These are phyloP conservation scores for Imbricaverruca yamaguchii DNA, from an alignment of 2,888 invertebrate species.

Conservation along the genomic window DNA sequence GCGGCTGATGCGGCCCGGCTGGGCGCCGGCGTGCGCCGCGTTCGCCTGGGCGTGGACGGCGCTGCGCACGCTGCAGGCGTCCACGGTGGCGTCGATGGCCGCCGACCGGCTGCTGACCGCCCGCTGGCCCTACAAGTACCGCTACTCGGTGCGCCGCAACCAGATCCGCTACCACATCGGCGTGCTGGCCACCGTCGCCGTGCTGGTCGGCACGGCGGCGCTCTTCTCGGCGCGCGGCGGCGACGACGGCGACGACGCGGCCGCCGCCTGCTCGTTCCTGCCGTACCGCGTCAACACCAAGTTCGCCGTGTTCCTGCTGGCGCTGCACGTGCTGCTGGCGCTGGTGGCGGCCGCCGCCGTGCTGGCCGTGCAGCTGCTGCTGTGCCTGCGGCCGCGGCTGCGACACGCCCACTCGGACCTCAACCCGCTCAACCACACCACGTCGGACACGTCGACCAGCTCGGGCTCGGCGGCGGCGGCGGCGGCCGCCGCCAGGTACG, in stretches of 20 bases:
- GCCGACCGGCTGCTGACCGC: constrained; percentile 45
- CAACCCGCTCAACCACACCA: constrained; percentile 15
- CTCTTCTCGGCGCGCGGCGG: constrained; percentile 42
- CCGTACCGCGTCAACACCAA: constrained; percentile 46
- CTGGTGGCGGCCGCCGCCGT: constrained; percentile 46
- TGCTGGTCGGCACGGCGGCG: constrained; percentile 50
- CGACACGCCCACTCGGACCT: constrained; percentile 18
- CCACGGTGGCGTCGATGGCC: constrained; percentile 47
- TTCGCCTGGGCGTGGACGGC: constrained; percentile 48
- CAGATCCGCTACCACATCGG: constrained; percentile 46
- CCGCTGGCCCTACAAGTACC: constrained; percentile 39
- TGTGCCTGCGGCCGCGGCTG: constrained; percentile 22
- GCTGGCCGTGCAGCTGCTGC: constrained; percentile 38
- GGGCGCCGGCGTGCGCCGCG: constrained; percentile 41
- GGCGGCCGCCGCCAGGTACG: constrained; percentile 17
- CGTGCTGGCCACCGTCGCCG: constrained; percentile 47
- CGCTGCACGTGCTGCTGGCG: constrained; percentile 48
- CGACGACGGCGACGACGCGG: constrained; percentile 31
- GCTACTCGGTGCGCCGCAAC: constrained; percentile 40
- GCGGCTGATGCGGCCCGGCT: constrained; percentile 34
- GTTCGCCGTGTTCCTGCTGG: constrained; percentile 48
- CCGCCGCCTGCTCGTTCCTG: constrained; percentile 44
- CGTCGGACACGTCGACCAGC: constrained; percentile 31
- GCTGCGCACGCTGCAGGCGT: constrained; percentile 48
- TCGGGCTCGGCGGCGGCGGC: constrained; percentile 30